Conservation (phyloP, 2,888 invertebrate genomes). For the Cataglyphis altisquamis region DNA sequence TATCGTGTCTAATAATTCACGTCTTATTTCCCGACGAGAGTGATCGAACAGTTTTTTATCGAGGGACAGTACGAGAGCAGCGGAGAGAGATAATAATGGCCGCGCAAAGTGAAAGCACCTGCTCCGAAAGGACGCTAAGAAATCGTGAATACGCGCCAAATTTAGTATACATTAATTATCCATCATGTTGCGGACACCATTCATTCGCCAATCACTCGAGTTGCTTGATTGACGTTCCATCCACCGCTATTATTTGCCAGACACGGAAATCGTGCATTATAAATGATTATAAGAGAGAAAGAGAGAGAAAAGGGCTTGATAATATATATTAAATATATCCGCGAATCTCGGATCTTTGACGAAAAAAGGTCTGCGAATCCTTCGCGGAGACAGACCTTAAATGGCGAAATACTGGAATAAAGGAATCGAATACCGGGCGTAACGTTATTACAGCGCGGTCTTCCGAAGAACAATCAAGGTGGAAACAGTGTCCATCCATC, state of each 20-base stretch:
- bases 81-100: slow-evolving; percentile 16
- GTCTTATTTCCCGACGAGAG: background rate
- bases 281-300: background rate
- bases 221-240: background rate
- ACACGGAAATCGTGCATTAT: background rate
- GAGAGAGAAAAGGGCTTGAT: background rate
- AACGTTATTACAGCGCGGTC: slow-evolving; percentile 6
- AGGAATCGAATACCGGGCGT: background rate
- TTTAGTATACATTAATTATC: slow-evolving; percentile 45
- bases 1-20: background rate
- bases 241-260: slow-evolving; percentile 4
- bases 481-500: slow-evolving; percentile 7
- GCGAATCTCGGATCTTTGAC: background rate
- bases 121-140: background rate
- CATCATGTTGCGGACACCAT: slow-evolving; percentile 14
- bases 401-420: background rate
- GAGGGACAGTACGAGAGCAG: background rate
- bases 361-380: background rate
- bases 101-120: slow-evolving; percentile 41
- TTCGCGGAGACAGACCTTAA: background rate
- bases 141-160: slow-evolving; percentile 36
- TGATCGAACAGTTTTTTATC: background rate
- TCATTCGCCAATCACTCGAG: slow-evolving; percentile 13
- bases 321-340: background rate
- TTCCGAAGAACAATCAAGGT: slow-evolving; percentile 32